A percentile compares a stretch with the other conserved stretches of the same genome.
phyloP scores from a whole-genome alignment of 2,797 vertebrate genomes.

The Hippocampus kuda region DNA sequence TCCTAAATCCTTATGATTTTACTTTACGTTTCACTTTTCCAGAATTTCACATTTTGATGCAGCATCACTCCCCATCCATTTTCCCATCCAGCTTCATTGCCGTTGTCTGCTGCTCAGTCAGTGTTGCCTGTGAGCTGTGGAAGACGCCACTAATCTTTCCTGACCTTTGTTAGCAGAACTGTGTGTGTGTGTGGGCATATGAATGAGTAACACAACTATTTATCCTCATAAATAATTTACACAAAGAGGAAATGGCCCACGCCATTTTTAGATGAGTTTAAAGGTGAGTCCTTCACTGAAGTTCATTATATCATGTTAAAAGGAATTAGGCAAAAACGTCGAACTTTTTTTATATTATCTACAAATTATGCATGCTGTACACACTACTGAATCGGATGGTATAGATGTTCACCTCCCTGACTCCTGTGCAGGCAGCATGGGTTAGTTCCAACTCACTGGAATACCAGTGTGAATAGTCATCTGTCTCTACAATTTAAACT shows the following conservation, averaged over 20 bases:
- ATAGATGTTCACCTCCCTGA: no score
- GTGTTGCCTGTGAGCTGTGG: slow-evolving; percentile 33
- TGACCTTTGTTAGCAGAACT: slow-evolving; percentile 46
- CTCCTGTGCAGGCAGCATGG: no score
- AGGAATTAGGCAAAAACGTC: background rate
- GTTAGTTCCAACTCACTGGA: background rate
- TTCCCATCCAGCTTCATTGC: background rate
- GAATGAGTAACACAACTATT: slow-evolving; percentile 19
- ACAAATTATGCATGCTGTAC: no score
- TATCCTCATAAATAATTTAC: slow-evolving; percentile 37
- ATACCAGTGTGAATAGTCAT: background rate
- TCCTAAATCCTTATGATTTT: background rate
- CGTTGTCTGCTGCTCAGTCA: background rate
- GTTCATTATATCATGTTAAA: background rate
- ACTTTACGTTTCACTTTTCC: background rate
- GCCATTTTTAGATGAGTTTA: background rate
- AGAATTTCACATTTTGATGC: background rate
- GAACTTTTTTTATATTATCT: no score
- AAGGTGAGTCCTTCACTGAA: background rate
- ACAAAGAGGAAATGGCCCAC: slow-evolving; percentile 5
- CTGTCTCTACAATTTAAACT: background rate
- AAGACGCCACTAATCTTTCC: slow-evolving; percentile 49
- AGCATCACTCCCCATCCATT: background rate
- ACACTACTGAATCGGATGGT: no score
- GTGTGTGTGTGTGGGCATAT: slow-evolving; percentile 4